phyloP scores from a whole-genome alignment of 2,797 vertebrate species.

The Alectoris magna region DNA sequence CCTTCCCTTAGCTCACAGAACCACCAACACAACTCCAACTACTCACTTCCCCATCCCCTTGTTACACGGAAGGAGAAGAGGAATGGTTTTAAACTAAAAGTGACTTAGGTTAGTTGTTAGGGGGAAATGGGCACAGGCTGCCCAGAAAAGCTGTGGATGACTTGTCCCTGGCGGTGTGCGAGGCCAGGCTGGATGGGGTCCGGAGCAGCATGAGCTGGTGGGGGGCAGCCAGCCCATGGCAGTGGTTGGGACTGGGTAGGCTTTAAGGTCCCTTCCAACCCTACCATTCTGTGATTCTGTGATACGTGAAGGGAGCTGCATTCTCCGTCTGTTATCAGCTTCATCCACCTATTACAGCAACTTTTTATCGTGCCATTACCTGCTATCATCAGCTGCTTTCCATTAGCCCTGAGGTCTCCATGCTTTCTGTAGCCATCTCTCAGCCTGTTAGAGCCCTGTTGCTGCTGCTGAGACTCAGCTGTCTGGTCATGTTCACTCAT shows the following conservation, averaged over 20 bases:
- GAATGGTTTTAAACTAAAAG: too few species aligned
- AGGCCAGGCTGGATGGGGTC: background rate
- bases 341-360: background rate
- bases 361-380: background rate
- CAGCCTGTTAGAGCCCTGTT: background rate
- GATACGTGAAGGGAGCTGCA: background rate
- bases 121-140: background rate
- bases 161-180: background rate
- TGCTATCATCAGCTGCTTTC: background rate
- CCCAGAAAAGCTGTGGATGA: background rate
- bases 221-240: background rate
- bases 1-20: background rate
- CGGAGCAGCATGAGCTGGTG: background rate
- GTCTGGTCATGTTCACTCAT: background rate
- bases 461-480: accelerated
- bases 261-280: background rate
- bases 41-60: background rate
- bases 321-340: background rate
- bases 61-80: background rate
- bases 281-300: background rate
- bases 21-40: background rate
- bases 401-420: background rate
- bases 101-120: too few species aligned
- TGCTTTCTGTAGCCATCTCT: accelerated
- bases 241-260: background rate